Percentiles rank a stretch among this genome's conserved stretches.
Conservation (phyloP, 1,140 invertebrate genomes). For the Formica exsecta region DNA sequence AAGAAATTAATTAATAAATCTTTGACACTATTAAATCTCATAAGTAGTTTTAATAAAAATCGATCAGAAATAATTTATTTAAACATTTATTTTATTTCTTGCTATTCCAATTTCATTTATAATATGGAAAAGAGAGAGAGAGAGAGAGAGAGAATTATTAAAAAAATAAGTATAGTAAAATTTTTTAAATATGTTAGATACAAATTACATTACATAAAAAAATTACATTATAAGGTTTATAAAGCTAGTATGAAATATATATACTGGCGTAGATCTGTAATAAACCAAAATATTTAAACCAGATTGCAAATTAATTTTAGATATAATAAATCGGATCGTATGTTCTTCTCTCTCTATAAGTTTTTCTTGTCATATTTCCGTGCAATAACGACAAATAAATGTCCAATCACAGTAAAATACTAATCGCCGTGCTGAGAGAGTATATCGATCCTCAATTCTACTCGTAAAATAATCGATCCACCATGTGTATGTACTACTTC, state of each 20-base stretch:
- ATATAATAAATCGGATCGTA: not conserved
- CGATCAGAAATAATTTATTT: not conserved
- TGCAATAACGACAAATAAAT: constrained; percentile 26
- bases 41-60: not conserved
- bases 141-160: not conserved
- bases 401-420: constrained; percentile 20
- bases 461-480: constrained; percentile 31
- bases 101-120: not conserved
- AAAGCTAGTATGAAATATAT: not conserved
- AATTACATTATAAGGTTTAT: not conserved
- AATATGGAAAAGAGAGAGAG: not conserved
- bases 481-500: constrained; percentile 8
- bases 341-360: not conserved
- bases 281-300: constrained; percentile 14
- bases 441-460: constrained; percentile 43
- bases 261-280: not conserved
- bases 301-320: not conserved
- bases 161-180: not conserved
- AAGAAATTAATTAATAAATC: not conserved
- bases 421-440: constrained; percentile 12
- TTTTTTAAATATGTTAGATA: not conserved
- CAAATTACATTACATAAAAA: not conserved
- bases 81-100: not conserved
- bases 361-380: not conserved
- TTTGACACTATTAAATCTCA: not conserved